These are phyloP conservation scores for Myiagra hebetior DNA, from an alignment of 2,113 vertebrate genomes.

Conservation along the genomic window DNA sequence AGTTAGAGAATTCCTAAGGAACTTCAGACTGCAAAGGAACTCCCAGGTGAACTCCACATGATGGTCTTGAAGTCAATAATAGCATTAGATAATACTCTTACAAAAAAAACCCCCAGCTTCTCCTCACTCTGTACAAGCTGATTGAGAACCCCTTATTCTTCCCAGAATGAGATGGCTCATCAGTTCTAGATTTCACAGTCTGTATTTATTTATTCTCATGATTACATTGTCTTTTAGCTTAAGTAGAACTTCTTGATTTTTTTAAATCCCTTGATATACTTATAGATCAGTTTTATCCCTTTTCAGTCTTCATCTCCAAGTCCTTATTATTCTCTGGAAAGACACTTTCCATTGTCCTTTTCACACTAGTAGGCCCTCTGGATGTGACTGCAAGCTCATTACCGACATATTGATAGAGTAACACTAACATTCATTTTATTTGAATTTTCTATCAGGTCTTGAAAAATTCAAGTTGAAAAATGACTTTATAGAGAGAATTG, in stretches of 20 bases:
- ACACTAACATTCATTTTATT: neutral
- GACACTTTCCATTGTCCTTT: neutral
- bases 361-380: neutral
- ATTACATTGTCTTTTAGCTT: neutral
- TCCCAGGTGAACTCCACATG: neutral
- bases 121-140: neutral
- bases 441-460: neutral
- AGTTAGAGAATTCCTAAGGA: neutral
- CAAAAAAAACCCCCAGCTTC: fast-evolving
- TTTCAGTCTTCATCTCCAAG: neutral
- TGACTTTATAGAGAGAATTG: neutral
- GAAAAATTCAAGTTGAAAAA: neutral
- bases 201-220: neutral
- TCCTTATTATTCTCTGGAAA: neutral
- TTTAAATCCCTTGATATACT: neutral
- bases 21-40: neutral
- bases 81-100: neutral
- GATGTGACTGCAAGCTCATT: neutral
- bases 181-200: neutral
- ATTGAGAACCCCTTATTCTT: neutral
- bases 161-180: neutral
- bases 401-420: neutral
- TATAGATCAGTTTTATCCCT: neutral
- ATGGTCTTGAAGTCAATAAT: neutral
- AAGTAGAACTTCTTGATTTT: neutral